These are phyloP conservation scores for Ceratotherium simum DNA, from an alignment of 2,113 vertebrate species.

Conservation along the genomic window DNA sequence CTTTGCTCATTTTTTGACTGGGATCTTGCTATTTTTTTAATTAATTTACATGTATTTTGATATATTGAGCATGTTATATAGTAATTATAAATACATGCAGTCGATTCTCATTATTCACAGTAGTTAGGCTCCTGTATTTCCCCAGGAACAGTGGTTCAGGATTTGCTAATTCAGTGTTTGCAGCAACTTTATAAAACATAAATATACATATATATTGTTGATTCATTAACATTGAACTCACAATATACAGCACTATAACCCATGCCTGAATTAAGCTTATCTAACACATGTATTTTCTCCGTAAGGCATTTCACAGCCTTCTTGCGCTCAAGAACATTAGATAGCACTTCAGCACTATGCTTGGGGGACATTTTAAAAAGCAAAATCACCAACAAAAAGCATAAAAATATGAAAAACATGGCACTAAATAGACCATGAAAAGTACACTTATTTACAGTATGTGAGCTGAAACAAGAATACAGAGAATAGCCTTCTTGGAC, in stretches of 20 bases:
- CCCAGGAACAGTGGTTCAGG: too few relatives aligned
- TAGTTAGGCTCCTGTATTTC: not conserved
- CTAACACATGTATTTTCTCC: not conserved
- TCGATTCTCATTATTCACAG: not conserved
- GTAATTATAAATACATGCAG: not conserved
- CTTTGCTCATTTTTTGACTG: not conserved
- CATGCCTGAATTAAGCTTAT: not conserved
- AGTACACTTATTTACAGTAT: not conserved
- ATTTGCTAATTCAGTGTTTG: too few relatives aligned
- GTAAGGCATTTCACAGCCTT: not conserved
- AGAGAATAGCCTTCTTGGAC: not conserved
- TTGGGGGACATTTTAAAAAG: not conserved
- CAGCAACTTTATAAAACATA: too few relatives aligned
- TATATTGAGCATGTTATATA: not conserved
- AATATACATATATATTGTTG: not conserved
- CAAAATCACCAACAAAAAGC: not conserved
- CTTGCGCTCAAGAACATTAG: not conserved
- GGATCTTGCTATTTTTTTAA: not conserved
- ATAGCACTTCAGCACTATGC: not conserved
- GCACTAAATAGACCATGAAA: not conserved
- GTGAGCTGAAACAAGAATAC: not conserved
- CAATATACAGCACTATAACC: not conserved
- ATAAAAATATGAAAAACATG: not conserved
- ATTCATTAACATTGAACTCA: slow-evolving; percentile 18
- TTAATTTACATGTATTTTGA: not conserved